Evolutionary conservation across 2,797 vertebrate genomes (phyloP).

Genomic region (Calcarius lapponicus): DNA sequence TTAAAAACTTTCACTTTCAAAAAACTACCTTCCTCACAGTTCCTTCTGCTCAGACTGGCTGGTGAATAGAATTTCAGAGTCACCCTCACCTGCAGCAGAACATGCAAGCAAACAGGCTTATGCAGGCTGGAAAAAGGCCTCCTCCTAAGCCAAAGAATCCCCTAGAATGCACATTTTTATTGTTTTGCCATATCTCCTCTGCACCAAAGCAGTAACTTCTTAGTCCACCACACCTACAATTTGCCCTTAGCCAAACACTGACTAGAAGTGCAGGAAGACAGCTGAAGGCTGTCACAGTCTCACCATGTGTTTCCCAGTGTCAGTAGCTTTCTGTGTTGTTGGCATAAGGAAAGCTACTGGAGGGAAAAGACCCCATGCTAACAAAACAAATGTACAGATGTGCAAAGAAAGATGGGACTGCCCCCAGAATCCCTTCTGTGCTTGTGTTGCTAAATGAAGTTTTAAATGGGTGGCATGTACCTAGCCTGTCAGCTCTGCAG

Average conservation of each 20-base stretch:
- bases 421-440: not conserved
- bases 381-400: not conserved
- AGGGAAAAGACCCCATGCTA: not conserved
- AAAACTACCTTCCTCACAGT: not conserved
- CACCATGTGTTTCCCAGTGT: not conserved
- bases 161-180: not conserved
- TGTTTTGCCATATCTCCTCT: not conserved
- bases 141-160: not conserved
- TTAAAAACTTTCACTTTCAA: not conserved
- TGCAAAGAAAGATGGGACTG: not conserved
- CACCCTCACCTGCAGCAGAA: not conserved
- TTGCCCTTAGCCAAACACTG: not conserved
- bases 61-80: not conserved
- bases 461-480: not conserved
- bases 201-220: not conserved
- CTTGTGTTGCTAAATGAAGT: not conserved
- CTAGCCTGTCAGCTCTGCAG: not conserved
- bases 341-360: not conserved
- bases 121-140: not conserved
- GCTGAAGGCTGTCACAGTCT: not conserved
- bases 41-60: not conserved
- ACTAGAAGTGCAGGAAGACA: not conserved
- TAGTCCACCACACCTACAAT: not conserved
- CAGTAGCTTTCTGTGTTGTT: not conserved
- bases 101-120: not conserved